Evolutionary conservation across 2,888 invertebrate species (phyloP), one percentile per base, ranked within the genome.

Genomic region (Aphrophora alni): DNA sequence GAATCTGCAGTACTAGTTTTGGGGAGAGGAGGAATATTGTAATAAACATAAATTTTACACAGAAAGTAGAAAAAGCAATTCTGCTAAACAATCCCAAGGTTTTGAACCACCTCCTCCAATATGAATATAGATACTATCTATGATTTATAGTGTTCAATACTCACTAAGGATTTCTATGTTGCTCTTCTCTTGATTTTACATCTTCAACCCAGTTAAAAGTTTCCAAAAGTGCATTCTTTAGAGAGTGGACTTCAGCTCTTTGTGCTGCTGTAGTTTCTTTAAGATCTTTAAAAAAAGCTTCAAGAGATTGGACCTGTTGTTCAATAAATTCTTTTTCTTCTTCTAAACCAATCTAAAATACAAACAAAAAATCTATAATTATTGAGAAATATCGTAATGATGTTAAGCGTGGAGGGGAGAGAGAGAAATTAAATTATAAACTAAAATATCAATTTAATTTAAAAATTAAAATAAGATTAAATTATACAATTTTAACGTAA

Each of bases 271-370:
- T 92, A 4, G 91, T 92, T 82, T 93, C 92, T 24, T 89, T 89
- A 38, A 94, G 90, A 81, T 93, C 93, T 69, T 90, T 89, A 33
- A 91, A 88, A 86, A 94, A 93, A 75, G 90, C 90, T 82, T 92
- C 90, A 68, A 94, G 88, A 68, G 89, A 88, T 17, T 90, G 88
- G 17, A 92, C 88, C 68, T 89, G 89, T 80, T 89, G 88, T 2
- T 90, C 88, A 83, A 92, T 88, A 24, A 87, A 86, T 28, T 89
- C 88, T 81, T 91, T 90, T 83, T 93, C 92, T 12, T 90, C 89
- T 5, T 92, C 90, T 0, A 89, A 89, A 0, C 92, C 92, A 83
- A 90, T 88, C 87, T 88, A 44, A 33, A 8, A 33, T 8, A 33
- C 5, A 33, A 33, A 33, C 33, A 33, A 33, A 33, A 33, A 8